phyloP scores from a whole-genome alignment of 1,140 invertebrate species.

The Drosophila persimilis region DNA sequence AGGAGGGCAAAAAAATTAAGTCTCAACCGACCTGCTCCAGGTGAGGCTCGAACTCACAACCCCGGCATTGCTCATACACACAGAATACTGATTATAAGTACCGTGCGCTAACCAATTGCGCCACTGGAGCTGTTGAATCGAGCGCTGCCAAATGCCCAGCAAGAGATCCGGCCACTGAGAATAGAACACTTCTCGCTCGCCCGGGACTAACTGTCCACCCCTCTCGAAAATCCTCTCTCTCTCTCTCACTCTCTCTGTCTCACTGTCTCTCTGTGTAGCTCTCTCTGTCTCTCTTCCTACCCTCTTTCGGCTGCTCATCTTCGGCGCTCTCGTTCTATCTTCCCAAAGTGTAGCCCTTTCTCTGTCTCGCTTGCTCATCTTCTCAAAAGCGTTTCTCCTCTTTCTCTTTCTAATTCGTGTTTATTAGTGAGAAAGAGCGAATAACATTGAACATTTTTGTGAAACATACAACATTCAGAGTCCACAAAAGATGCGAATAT shows the following conservation, averaged over 20 bases:
- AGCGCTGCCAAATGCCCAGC: constrained; percentile 98
- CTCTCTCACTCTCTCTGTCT: constrained; percentile 3
- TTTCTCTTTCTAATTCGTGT: constrained; percentile 12
- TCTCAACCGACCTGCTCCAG: constrained; percentile 88
- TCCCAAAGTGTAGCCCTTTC: not conserved
- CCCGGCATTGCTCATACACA: constrained; percentile 95
- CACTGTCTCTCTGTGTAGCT: not conserved
- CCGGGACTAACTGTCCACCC: constrained; percentile 2
- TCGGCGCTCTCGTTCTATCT: no score
- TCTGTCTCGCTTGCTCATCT: not conserved
- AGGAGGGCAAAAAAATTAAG: constrained; percentile 27
- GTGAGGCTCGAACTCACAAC: constrained; percentile 99
- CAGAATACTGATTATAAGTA: constrained; percentile 94
- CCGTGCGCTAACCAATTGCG: constrained; percentile 99
- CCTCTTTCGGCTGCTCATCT: constrained; percentile 8
- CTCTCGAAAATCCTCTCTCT: not conserved
- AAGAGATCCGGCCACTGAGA: constrained; percentile 85
- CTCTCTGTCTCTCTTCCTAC: constrained; percentile 1
- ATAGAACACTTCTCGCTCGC: constrained; percentile 54
- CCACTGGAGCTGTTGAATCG: constrained; percentile 97
- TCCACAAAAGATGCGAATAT: constrained; percentile 6
- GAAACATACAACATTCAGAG: constrained; percentile 25
- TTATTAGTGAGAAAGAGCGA: constrained; percentile 16
- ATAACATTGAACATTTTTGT: constrained; percentile 24
- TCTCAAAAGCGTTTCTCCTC: not conserved